A percentile compares a stretch with the other conserved stretches of the same genome.
These are phyloP conservation scores for Luperina testacea DNA, from an alignment of 2,888 invertebrate genomes.

Conservation along the genomic window DNA sequence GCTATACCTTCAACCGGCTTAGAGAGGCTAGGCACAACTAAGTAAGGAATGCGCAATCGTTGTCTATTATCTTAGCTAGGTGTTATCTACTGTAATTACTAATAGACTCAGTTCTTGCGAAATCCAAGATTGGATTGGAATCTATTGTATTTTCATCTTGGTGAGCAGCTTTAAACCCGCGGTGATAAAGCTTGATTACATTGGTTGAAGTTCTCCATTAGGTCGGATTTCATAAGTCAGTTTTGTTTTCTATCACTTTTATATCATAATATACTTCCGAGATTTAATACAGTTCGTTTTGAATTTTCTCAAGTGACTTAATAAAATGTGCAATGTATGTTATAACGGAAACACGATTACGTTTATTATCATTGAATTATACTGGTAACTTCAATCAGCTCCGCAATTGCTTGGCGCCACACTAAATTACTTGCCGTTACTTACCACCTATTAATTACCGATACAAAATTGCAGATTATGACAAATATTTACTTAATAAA, in stretches of 20 bases:
- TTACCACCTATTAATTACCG: slow-evolving; percentile 45
- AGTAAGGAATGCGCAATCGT: slow-evolving; percentile 77
- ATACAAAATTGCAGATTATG: slow-evolving; percentile 34
- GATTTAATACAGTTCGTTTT: slow-evolving; percentile 1
- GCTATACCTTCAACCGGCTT: slow-evolving; percentile 69
- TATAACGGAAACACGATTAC: slow-evolving; percentile 39
- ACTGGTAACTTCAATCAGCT: slow-evolving; percentile 44
- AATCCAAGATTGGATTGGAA: slow-evolving; percentile 46
- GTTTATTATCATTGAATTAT: slow-evolving; percentile 43
- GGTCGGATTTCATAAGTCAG: neutral
- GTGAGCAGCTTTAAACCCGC: neutral
- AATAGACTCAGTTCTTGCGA: slow-evolving; percentile 46
- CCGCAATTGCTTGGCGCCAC: slow-evolving; percentile 32
- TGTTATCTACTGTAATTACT: slow-evolving; percentile 65
- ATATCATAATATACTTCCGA: neutral
- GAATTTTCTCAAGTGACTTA: slow-evolving; percentile 25
- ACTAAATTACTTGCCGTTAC: slow-evolving; percentile 42
- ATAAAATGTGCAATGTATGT: slow-evolving; percentile 43
- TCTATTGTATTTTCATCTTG: slow-evolving; percentile 21
- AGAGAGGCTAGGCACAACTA: slow-evolving; percentile 72
- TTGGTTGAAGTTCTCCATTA: neutral
- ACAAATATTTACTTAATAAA: slow-evolving; percentile 48
- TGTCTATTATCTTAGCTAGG: slow-evolving; percentile 69
- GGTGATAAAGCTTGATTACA: neutral
- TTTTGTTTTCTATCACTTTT: neutral